Evolutionary conservation across 2,797 vertebrate genomes (phyloP).

Genomic region (Galaxias olidus): DNA sequence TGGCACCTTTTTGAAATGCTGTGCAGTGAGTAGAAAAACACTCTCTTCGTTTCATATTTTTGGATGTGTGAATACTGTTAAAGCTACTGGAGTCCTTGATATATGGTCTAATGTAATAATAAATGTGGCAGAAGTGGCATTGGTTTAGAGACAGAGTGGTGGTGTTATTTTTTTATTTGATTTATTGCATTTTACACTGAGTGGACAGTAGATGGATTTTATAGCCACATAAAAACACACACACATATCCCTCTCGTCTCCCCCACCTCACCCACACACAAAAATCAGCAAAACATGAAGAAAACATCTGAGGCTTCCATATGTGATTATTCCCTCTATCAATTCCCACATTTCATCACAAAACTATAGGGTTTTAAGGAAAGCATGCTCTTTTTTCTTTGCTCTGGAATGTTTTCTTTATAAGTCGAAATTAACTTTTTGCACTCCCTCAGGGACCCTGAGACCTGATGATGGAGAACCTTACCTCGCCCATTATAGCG

Average conservation of each 20-base stretch:
- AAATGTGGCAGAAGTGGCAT: conserved; percentile 61
- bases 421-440: conserved; percentile 92
- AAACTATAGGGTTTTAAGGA: too few relatives aligned
- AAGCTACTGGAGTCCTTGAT: conserved; percentile 63
- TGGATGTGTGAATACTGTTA: conserved; percentile 52
- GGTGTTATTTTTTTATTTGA: conserved; percentile 75
- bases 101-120: conserved; percentile 63
- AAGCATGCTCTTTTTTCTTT: conserved; percentile 80
- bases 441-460: conserved; percentile 84
- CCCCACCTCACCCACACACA: conserved; percentile 13
- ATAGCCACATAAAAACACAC: conserved; percentile 7
- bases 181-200: conserved; percentile 71
- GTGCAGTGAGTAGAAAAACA: conserved; percentile 49
- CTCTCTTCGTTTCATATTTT: conserved; percentile 47
- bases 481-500: conserved; percentile 47
- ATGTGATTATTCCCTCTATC: too few relatives aligned
- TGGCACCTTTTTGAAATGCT: conserved; percentile 57
- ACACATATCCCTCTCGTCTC: too few relatives aligned
- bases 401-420: conserved; percentile 69
- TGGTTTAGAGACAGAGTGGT: conserved; percentile 60
- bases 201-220: conserved; percentile 41
- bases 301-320: not conserved
- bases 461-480: conserved; percentile 77
- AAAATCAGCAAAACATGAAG: conserved; percentile 5
- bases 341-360: too few relatives aligned